Evolutionary conservation across 1,140 invertebrate species (phyloP).

Genomic region (Gryon sp.): DNA sequence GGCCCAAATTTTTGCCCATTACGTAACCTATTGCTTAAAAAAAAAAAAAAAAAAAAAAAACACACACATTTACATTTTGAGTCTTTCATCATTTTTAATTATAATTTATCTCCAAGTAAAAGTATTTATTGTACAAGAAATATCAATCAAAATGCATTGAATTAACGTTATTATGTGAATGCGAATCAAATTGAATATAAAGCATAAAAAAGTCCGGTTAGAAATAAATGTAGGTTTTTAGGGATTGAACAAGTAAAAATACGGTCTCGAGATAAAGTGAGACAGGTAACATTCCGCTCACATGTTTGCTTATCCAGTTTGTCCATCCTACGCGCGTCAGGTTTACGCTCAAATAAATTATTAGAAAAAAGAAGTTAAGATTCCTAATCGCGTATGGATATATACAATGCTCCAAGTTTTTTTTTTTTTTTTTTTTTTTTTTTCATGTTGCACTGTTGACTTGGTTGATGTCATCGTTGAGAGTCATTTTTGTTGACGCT

Average conservation of each 20-base stretch:
- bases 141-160: too few species aligned
- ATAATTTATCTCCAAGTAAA: too few species aligned
- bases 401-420: slow-evolving; percentile 49
- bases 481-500: slow-evolving; percentile 33
- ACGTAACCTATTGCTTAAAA: too few species aligned
- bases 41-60: neutral
- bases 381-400: slow-evolving; percentile 53
- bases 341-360: slow-evolving; percentile 58
- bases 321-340: slow-evolving; percentile 58
- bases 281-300: slow-evolving; percentile 61
- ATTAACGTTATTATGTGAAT: too few species aligned
- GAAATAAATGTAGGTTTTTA: slow-evolving; percentile 43
- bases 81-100: too few species aligned
- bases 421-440: slow-evolving; percentile 51
- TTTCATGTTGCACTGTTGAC: slow-evolving; percentile 43
- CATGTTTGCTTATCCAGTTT: slow-evolving; percentile 64
- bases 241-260: slow-evolving; percentile 36
- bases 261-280: slow-evolving; percentile 53
- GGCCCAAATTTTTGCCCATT: too few species aligned
- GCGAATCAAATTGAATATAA: too few species aligned
- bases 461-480: too few species aligned
- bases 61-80: too few species aligned
- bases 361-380: slow-evolving; percentile 58
- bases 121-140: too few species aligned
- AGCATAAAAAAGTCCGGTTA: too few species aligned